Conservation (phyloP, 1,140 invertebrate species). For the Drosophila asahinai region DNA sequence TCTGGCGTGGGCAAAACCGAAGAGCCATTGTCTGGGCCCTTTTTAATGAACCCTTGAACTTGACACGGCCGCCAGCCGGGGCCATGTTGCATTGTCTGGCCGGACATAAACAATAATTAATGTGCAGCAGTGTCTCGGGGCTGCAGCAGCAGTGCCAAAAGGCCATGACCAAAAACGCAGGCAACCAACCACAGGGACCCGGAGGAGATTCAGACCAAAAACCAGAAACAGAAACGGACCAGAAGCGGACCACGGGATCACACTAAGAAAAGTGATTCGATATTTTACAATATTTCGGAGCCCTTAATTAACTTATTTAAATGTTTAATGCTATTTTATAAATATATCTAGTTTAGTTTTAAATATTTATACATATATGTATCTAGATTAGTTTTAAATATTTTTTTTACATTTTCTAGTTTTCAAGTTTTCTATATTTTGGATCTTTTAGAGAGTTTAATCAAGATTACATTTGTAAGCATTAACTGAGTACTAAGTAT, state of each 20-base stretch:
- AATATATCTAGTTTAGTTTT: too few species aligned
- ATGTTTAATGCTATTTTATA: too few species aligned
- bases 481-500: too few species aligned
- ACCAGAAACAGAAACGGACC: conserved; percentile 8
- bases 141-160: conserved; percentile 55
- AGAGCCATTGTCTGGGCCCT: conserved; percentile 36
- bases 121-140: conserved; percentile 58
- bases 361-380: too few species aligned
- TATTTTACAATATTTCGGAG: too few species aligned
- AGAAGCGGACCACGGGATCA: not conserved
- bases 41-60: conserved; percentile 80
- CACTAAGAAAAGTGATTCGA: not conserved
- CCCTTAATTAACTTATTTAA: too few species aligned
- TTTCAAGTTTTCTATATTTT: too few species aligned
- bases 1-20: conserved; percentile 33
- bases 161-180: conserved; percentile 64
- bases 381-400: too few species aligned
- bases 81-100: conserved; percentile 68
- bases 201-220: conserved; percentile 7
- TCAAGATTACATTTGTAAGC: too few species aligned
- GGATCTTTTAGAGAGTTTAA: too few species aligned
- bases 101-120: conserved; percentile 75
- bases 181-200: conserved; percentile 24
- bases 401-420: too few species aligned
- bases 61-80: conserved; percentile 68